Evolutionary conservation across 2,797 vertebrate genomes (phyloP).

Genomic region (Silurus aristotelis): DNA sequence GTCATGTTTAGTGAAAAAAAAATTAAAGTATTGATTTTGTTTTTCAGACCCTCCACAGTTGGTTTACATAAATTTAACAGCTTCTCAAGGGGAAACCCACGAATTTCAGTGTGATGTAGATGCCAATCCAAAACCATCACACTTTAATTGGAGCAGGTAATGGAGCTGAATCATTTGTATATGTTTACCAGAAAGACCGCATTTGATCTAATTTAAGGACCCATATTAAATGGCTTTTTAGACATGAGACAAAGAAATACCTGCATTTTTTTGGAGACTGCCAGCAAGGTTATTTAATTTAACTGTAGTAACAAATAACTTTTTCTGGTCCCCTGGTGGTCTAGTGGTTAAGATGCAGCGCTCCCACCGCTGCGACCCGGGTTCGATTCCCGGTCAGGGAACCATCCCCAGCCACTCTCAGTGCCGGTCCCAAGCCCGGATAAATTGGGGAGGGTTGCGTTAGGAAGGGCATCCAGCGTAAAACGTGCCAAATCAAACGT

Average conservation of each 20-base stretch:
- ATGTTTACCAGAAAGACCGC: background rate
- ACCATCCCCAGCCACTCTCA: too few relatives aligned
- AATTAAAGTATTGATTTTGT: background rate
- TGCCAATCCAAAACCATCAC: slow-evolving; percentile 54
- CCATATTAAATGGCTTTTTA: background rate
- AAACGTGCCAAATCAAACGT: too few relatives aligned
- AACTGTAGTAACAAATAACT: background rate
- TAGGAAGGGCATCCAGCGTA: too few relatives aligned
- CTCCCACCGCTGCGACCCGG: too few relatives aligned
- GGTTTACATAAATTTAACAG: slow-evolving; percentile 37
- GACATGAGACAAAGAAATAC: too few relatives aligned
- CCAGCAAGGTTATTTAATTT: background rate
- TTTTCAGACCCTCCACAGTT: slow-evolving; percentile 57
- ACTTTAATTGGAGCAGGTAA: slow-evolving; percentile 56
- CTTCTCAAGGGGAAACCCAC: rapidly evolving
- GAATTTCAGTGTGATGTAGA: slow-evolving; percentile 58
- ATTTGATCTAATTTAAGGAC: background rate
- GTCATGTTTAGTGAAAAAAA: too few relatives aligned
- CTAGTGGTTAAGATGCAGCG: too few relatives aligned
- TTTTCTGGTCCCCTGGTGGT: too few relatives aligned
- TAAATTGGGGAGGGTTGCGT: too few relatives aligned
- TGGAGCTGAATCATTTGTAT: background rate
- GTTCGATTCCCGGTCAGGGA: too few relatives aligned
- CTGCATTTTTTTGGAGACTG: background rate
- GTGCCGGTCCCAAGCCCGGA: too few relatives aligned